A percentile compares a stretch with the other conserved stretches of the same genome.
These are phyloP conservation scores for Varanus salvator DNA, from an alignment of 2,113 vertebrate species.

Conservation along the genomic window DNA sequence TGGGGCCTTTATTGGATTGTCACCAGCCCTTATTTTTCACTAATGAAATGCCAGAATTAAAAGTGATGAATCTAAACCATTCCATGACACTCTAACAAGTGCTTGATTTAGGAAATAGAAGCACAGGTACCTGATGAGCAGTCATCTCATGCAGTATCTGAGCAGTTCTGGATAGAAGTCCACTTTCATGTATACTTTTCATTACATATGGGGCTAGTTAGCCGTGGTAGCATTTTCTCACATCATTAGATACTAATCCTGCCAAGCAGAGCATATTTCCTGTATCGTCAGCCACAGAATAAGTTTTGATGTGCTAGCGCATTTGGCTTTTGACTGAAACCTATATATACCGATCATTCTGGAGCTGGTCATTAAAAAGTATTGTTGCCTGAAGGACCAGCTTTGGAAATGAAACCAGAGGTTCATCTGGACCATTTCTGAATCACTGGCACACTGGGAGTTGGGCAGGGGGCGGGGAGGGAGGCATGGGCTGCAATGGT, in stretches of 20 bases:
- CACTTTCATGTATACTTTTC: not conserved
- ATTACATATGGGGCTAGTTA: not conserved
- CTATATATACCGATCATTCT: not conserved
- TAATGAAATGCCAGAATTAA: no score
- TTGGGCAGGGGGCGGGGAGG: not conserved
- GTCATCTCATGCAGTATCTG: not conserved
- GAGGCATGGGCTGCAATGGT: not conserved
- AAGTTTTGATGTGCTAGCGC: not conserved
- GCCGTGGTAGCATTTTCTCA: not conserved
- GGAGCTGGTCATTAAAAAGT: not conserved
- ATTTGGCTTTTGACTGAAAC: not conserved
- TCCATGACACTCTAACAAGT: not conserved
- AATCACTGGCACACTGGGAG: not conserved
- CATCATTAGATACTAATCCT: not conserved
- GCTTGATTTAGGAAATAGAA: not conserved
- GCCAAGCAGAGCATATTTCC: not conserved
- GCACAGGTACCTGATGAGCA: not conserved
- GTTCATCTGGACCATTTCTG: not conserved
- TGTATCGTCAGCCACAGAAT: no score
- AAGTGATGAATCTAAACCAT: not conserved
- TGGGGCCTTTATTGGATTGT: no score
- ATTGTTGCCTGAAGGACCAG: no score
- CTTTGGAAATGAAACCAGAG: not conserved
- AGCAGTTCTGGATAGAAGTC: not conserved
- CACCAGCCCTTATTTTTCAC: no score